These are phyloP conservation scores for Syngnathus floridae DNA, from an alignment of 2,113 vertebrate genomes.

Conservation along the genomic window DNA sequence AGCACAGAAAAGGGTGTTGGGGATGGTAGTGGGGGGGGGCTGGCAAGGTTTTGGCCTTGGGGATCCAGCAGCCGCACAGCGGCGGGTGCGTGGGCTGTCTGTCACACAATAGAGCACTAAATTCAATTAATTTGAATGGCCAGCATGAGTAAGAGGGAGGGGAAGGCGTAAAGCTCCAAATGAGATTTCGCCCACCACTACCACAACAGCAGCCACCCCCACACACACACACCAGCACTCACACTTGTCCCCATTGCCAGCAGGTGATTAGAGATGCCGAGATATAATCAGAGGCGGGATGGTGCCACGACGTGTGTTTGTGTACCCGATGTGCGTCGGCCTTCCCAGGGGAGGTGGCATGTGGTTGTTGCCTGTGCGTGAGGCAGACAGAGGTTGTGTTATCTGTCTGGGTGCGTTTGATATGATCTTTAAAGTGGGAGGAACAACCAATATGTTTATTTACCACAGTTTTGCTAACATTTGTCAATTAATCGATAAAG, in stretches of 20 bases:
- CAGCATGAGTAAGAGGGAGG: slow-evolving; percentile 77
- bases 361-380: slow-evolving; percentile 19
- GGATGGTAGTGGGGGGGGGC: not conserved
- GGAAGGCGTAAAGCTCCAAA: slow-evolving; percentile 92
- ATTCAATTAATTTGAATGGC: slow-evolving; percentile 87
- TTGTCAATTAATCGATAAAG: no score
- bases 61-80: slow-evolving; percentile 30
- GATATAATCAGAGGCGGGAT: slow-evolving; percentile 57
- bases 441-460: not conserved
- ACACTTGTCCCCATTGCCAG: slow-evolving; percentile 58
- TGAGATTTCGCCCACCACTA: slow-evolving; percentile 82
- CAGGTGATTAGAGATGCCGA: slow-evolving; percentile 67
- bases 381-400: slow-evolving; percentile 13
- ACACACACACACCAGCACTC: slow-evolving; percentile 53
- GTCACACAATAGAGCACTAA: slow-evolving; percentile 84
- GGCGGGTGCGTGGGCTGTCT: slow-evolving; percentile 69
- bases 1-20: not conserved
- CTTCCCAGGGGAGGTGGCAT: slow-evolving; percentile 36
- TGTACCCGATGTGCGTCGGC: slow-evolving; percentile 14
- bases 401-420: slow-evolving; percentile 9
- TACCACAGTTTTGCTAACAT: not conserved
- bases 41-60: slow-evolving; percentile 32
- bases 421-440: not conserved
- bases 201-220: slow-evolving; percentile 19
- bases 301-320: slow-evolving; percentile 8